Percentiles rank a stretch among this genome's conserved stretches.
Conservation (phyloP, 2,113 vertebrate genomes). For the Nanger granti region DNA sequence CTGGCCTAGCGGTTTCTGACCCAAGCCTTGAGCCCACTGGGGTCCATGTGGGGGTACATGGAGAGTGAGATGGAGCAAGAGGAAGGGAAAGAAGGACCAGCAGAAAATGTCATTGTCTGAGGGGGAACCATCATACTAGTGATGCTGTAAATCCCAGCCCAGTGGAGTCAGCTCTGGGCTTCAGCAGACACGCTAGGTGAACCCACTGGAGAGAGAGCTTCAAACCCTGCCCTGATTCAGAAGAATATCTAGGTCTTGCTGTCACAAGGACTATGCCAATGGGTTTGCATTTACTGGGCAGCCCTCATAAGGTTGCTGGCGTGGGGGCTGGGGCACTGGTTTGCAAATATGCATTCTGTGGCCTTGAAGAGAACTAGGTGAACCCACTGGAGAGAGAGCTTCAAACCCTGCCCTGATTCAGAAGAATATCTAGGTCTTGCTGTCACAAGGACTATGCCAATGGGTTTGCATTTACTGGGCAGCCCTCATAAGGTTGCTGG, state of each 20-base stretch:
- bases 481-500: neutral
- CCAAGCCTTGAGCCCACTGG: neutral
- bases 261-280: neutral
- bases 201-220: neutral
- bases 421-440: neutral
- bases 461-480: neutral
- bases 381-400: neutral
- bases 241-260: neutral
- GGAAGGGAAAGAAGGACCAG: neutral
- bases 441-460: neutral
- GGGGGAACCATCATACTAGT: neutral
- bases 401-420: neutral
- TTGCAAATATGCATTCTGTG: neutral
- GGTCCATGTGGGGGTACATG: too few relatives aligned
- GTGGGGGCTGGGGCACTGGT: fast-evolving
- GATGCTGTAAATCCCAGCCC: neutral
- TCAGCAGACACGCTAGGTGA: fast-evolving
- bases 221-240: neutral
- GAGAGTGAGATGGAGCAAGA: neutral
- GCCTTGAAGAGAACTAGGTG: neutral
- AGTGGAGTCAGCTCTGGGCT: neutral
- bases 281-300: neutral
- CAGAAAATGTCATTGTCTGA: neutral
- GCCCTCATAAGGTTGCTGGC: neutral
- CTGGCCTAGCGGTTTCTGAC: neutral